Base-by-base conservation (phyloP, 1,140 invertebrate genomes). In the Drosophila pruinosa region DNA sequence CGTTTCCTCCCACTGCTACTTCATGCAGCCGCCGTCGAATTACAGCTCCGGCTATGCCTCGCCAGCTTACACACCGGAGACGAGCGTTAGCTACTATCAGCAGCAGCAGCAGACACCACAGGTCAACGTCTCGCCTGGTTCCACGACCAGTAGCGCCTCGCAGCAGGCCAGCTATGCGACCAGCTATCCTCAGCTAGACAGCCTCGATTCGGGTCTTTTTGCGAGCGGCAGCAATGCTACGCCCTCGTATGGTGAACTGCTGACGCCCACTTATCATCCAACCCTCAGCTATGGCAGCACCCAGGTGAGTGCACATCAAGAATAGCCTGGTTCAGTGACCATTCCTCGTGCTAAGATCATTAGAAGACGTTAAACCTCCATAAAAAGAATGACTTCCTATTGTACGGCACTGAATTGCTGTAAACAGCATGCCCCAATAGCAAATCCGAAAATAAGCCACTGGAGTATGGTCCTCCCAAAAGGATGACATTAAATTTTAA, bases 21-120 rank as follows among this genome's bases (percentile, higher is more conserved):
- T 74, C 47, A 79, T 90, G 85, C 89, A 90, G 56, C 75, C 89
- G 36, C 89, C 90, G 67, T 90, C 89, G n/a, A 90, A 90, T 47
- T 90, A 90, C 31, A 90, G 89, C 54, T 90, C 89, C 7, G 89
- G 89, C 21, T 90, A 90, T 59, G 89, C 89, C 22, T 90, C 89
- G 6, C 89, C 89, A 31, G 89, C 89, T 1, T 90, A 90, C 57
- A 89, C 81, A 38, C 78, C 81, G 36, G 78, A 78, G 8, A 47
- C 69, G 48, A 86, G 71, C 43, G 76, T 85, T n/a, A 82, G 73
- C 62, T 83, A 71, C 62, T 90, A 89, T 39, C 86, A 90, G 41
- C 89, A 90, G 22, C 70, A 69, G 19, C 63, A 59, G 12, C 65
- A 63, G 31, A 28, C 61, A 3, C 43, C 56, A 15, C 69, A 54